Conservation (phyloP, 1,140 invertebrate genomes). For the Harpegnathos saltator region DNA sequence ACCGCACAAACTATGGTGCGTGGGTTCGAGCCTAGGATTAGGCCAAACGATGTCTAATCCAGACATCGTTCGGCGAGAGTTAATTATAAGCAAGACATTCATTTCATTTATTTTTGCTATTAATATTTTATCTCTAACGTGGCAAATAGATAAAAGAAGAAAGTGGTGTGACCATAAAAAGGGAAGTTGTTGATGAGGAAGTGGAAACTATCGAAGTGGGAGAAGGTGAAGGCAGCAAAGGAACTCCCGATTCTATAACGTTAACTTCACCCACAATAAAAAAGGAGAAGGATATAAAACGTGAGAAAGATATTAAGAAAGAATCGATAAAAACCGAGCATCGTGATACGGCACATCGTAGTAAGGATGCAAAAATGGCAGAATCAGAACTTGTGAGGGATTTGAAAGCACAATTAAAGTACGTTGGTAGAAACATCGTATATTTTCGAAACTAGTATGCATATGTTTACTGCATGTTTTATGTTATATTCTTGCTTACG, state of each 20-base stretch:
- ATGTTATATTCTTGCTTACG: no score
- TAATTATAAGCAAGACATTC: not conserved
- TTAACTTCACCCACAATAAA: conserved; percentile 86
- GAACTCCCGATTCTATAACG: conserved; percentile 79
- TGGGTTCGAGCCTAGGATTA: not conserved
- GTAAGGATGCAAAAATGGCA: conserved; percentile 88
- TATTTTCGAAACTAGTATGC: not conserved
- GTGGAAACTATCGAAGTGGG: conserved; percentile 82
- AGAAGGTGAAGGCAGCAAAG: conserved; percentile 83
- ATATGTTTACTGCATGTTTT: no score
- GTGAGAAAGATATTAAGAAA: conserved; percentile 88
- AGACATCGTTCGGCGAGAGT: not conserved
- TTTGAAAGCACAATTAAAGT: conserved; percentile 96
- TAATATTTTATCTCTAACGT: conserved; percentile 4
- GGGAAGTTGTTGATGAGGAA: conserved; percentile 85
- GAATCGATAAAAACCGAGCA: conserved; percentile 87
- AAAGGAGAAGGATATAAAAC: conserved; percentile 88
- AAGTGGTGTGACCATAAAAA: conserved; percentile 81
- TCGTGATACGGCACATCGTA: conserved; percentile 86
- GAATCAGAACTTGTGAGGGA: conserved; percentile 92
- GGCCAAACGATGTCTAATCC: no score
- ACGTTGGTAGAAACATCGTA: conserved; percentile 60
- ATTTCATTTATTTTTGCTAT: not conserved
- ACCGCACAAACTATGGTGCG: no score
- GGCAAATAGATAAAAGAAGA: conserved; percentile 83